phyloP scores from a whole-genome alignment of 2,888 invertebrate genomes.

The Amphipyra tragopoginis region DNA sequence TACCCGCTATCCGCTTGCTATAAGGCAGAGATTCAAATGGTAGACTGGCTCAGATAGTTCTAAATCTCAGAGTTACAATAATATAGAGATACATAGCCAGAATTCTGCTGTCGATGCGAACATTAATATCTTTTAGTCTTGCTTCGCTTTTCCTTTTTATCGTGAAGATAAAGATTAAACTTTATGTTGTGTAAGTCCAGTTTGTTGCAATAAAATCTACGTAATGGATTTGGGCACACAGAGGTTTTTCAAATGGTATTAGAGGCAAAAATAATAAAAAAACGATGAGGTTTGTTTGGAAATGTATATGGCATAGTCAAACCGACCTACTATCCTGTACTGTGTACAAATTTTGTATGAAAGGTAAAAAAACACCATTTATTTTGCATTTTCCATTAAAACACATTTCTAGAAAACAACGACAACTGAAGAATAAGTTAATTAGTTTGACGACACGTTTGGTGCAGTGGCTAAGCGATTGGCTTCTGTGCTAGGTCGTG shows the following conservation, averaged over 20 bases:
- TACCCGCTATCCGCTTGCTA: constrained; percentile 6
- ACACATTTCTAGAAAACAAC: no score
- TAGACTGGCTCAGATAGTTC: constrained; percentile 26
- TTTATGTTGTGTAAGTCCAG: constrained; percentile 43
- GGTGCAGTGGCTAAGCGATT: no score
- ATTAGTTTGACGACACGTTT: no score
- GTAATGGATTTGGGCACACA: constrained; percentile 30
- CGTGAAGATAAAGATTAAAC: constrained; percentile 38
- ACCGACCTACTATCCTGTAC: no score
- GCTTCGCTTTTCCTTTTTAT: constrained; percentile 38
- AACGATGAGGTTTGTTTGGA: neutral
- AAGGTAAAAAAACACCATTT: no score
- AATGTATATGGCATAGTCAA: no score
- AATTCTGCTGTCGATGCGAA: constrained; percentile 35
- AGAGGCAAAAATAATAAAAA: neutral
- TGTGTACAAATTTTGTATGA: no score
- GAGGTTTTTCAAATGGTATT: neutral
- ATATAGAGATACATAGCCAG: constrained; percentile 27
- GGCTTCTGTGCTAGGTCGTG: no score
- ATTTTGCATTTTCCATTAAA: no score
- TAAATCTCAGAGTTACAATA: constrained; percentile 42
- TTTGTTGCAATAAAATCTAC: constrained; percentile 40
- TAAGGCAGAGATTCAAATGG: constrained; percentile 9
- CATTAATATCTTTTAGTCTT: constrained; percentile 42
- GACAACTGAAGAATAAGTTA: no score